Evolutionary conservation across 2,113 vertebrate genomes (phyloP).

Genomic region (Atlantisia rogersi): DNA sequence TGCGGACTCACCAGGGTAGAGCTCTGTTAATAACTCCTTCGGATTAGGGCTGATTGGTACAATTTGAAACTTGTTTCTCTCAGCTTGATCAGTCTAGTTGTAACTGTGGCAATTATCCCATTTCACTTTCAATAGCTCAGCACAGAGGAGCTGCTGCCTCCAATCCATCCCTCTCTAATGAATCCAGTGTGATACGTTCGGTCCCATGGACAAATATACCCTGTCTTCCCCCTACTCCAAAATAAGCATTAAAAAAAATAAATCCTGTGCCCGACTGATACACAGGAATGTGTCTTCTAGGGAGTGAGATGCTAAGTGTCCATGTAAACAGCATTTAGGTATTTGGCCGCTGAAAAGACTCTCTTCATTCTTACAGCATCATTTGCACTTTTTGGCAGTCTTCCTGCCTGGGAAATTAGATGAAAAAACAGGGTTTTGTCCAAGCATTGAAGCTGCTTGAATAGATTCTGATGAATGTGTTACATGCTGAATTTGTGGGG

Average conservation of each 20-base stretch:
- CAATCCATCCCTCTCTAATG: slow-evolving; percentile 76
- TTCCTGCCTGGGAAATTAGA: slow-evolving; percentile 67
- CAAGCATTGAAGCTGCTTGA: slow-evolving; percentile 53
- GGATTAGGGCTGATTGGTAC: slow-evolving; percentile 85
- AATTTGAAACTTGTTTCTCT: slow-evolving; percentile 87
- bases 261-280: not conserved
- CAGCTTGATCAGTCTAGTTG: slow-evolving; percentile 84
- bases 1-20: slow-evolving; percentile 80
- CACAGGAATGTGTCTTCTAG: not conserved
- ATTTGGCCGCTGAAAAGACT: slow-evolving; percentile 36
- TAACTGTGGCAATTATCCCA: slow-evolving; percentile 83
- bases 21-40: slow-evolving; percentile 83
- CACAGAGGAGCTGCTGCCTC: slow-evolving; percentile 68
- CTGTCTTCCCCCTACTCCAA: not conserved
- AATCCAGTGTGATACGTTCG: slow-evolving; percentile 41
- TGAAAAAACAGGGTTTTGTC: slow-evolving; percentile 53
- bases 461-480: slow-evolving; percentile 57
- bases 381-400: slow-evolving; percentile 62
- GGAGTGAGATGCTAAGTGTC: slow-evolving; percentile 22
- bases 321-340: slow-evolving; percentile 7
- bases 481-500: slow-evolving; percentile 24
- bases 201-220: slow-evolving; percentile 28
- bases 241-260: not conserved
- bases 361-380: slow-evolving; percentile 40
- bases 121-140: slow-evolving; percentile 79